A percentile compares a stretch with the other conserved stretches of the same genome.
phyloP scores from a whole-genome alignment of 2,797 vertebrate genomes.

The Cyclura pinguis region DNA sequence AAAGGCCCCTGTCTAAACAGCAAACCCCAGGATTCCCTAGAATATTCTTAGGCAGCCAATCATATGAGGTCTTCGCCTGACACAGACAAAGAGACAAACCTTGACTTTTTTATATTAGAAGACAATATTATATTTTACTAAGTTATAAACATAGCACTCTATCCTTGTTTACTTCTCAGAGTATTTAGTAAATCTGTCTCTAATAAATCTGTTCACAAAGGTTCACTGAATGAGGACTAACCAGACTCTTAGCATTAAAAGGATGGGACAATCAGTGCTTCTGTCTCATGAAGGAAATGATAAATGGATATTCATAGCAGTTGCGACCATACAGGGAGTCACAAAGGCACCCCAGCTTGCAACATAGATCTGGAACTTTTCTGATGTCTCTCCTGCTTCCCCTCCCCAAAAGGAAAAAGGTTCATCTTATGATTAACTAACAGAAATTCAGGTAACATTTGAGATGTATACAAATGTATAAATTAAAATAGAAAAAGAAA shows the following conservation, averaged over 20 bases:
- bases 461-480: not conserved
- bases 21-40: no score
- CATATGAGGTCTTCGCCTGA: no score
- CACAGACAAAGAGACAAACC: no score
- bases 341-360: not conserved
- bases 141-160: conserved; percentile 14
- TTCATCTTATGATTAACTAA: no score
- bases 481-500: not conserved
- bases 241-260: not conserved
- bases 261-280: not conserved
- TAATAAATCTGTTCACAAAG: not conserved
- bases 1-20: no score
- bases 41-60: no score
- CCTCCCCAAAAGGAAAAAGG: no score
- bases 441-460: not conserved
- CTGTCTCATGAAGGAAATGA: not conserved
- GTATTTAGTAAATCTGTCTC: conserved; percentile 19
- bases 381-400: not conserved
- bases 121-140: not conserved
- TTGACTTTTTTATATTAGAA: no score
- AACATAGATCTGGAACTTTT: not conserved
- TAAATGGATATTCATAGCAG: not conserved
- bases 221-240: conserved; percentile 5
- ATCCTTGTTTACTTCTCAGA: conserved; percentile 7
- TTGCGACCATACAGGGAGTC: not conserved